phyloP scores from a whole-genome alignment of 2,797 vertebrate species.

The Sorex maritimensis region DNA sequence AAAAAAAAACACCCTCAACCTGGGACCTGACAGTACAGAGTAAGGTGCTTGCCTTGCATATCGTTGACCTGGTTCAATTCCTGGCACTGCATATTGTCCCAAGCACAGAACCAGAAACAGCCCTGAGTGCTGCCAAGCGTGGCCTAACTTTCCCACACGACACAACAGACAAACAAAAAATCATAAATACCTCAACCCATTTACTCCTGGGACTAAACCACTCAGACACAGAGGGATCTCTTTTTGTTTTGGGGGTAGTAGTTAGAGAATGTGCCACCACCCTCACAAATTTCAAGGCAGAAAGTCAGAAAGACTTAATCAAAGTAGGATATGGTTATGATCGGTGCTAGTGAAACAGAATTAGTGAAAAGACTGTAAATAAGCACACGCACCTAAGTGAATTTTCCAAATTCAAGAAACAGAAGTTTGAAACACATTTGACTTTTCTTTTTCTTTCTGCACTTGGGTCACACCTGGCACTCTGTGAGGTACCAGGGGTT shows the following conservation, averaged over 20 bases:
- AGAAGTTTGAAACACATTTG: too few relatives aligned
- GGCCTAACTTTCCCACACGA: too few relatives aligned
- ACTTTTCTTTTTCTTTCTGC: too few relatives aligned
- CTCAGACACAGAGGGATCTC: not conserved
- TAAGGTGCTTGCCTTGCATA: not conserved
- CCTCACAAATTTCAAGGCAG: conserved; percentile 57
- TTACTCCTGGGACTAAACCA: not conserved
- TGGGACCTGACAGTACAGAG: not conserved
- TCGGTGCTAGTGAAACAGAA: not conserved
- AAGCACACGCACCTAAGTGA: conserved; percentile 40
- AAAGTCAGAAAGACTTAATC: conserved; percentile 38
- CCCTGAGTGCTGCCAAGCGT: not conserved
- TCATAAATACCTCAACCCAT: too few relatives aligned
- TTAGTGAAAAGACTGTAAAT: conserved; percentile 40
- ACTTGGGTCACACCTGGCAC: too few relatives aligned
- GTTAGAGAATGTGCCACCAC: not conserved
- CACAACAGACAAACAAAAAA: too few relatives aligned
- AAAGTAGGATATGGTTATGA: not conserved
- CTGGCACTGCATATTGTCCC: not conserved
- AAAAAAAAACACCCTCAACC: not conserved
- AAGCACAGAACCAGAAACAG: not conserved
- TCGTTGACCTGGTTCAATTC: not conserved
- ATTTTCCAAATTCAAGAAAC: conserved; percentile 7
- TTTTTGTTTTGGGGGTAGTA: not conserved
- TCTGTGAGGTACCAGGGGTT: not conserved